Evolutionary conservation across 1,140 invertebrate species (phyloP).

Genomic region (Halictus rubicundus): DNA sequence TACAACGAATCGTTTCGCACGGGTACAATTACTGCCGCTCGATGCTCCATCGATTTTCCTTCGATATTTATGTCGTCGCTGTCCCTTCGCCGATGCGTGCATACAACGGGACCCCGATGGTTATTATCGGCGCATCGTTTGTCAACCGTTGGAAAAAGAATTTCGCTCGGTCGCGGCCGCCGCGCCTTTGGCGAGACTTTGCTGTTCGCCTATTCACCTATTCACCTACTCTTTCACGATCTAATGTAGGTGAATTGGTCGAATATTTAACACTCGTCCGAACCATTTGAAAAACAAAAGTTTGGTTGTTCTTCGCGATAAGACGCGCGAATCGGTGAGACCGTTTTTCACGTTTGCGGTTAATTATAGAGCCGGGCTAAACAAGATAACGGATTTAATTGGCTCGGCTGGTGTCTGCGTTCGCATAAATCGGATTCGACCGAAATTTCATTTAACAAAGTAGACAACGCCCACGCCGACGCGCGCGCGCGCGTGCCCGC

Average conservation of each 20-base stretch:
- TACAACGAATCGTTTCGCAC: neutral
- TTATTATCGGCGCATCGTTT: slow-evolving; percentile 49
- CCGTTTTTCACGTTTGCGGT: neutral
- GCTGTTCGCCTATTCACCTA: slow-evolving; percentile 28
- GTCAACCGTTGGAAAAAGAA: slow-evolving; percentile 41
- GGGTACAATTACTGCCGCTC: slow-evolving; percentile 34
- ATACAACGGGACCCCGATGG: neutral
- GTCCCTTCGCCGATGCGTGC: slow-evolving; percentile 23
- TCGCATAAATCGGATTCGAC: neutral
- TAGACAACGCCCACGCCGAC: neutral
- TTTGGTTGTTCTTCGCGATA: neutral
- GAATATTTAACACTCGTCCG: slow-evolving; percentile 17
- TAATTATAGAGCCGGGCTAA: slow-evolving; percentile 16
- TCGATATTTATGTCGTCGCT: slow-evolving; percentile 36
- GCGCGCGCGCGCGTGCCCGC: no score
- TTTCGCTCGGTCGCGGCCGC: slow-evolving; percentile 11
- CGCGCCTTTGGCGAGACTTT: no score
- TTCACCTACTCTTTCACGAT: slow-evolving; percentile 36
- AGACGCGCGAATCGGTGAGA: neutral
- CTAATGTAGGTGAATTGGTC: slow-evolving; percentile 53
- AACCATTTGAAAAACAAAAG: no score
- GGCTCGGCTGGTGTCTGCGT: neutral
- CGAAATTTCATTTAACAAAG: slow-evolving; percentile 14
- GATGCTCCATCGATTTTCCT: slow-evolving; percentile 45
- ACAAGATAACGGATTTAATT: slow-evolving; percentile 30